Evolutionary conservation across 1,140 invertebrate genomes (phyloP).

Genomic region (Macrobrachium nipponense): DNA sequence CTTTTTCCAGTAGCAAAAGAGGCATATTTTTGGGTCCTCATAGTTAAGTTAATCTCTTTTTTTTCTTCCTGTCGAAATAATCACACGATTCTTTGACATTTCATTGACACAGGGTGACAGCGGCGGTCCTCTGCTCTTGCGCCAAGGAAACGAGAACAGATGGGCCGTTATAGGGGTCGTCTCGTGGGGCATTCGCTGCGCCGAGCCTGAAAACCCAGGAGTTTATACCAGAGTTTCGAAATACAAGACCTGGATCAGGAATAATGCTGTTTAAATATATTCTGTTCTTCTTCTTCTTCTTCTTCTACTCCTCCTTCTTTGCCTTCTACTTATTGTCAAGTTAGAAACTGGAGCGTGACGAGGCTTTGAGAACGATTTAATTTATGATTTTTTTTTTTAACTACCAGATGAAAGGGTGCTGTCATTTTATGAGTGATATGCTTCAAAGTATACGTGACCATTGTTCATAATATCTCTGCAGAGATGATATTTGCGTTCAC

Average conservation of each 20-base stretch:
- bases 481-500: too few species aligned
- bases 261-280: conserved; percentile 8
- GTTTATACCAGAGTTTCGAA: conserved; percentile 81
- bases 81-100: background rate
- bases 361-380: background rate
- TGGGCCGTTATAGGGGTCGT: conserved; percentile 80
- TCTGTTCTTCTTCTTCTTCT: too few species aligned
- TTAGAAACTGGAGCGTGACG: background rate
- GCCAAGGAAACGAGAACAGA: conserved; percentile 63
- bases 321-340: too few species aligned
- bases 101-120: conserved; percentile 77
- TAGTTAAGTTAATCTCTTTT: background rate
- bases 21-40: too few species aligned
- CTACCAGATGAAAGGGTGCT: too few species aligned
- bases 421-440: too few species aligned
- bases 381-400: too few species aligned
- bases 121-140: conserved; percentile 83
- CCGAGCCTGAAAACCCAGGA: conserved; percentile 78
- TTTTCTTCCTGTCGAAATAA: background rate
- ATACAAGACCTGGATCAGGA: conserved; percentile 70
- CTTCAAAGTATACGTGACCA: too few species aligned
- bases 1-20: too few species aligned
- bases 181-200: conserved; percentile 81
- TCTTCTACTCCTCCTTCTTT: too few species aligned
- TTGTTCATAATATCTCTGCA: too few species aligned